These are phyloP conservation scores for Meteorus cinctellus DNA, from an alignment of 2,888 invertebrate genomes.

Conservation along the genomic window DNA sequence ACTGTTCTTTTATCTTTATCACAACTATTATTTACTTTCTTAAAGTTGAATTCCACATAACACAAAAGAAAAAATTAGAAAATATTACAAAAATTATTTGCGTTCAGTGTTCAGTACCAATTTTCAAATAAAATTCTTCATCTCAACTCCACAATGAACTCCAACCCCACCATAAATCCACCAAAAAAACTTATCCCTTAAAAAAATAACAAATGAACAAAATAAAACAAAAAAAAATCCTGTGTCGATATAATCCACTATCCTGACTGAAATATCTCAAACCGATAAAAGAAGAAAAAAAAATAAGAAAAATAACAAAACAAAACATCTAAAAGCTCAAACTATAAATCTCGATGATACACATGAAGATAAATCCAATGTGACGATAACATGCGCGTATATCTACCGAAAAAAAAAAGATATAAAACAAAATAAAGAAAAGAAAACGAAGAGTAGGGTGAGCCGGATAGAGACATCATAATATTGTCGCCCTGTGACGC, in stretches of 20 bases:
- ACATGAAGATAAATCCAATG: background rate
- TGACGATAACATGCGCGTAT: background rate
- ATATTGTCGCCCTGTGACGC: constrained; percentile 66
- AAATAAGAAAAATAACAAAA: background rate
- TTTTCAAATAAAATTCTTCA: no score
- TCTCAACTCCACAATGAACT: no score
- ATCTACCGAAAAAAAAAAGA: constrained; percentile 39
- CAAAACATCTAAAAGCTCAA: background rate
- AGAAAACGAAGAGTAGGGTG: constrained; percentile 47
- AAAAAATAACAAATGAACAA: no score
- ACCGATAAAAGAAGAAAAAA: no score
- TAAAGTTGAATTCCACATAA: background rate
- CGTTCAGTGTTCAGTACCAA: no score
- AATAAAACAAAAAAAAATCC: no score
- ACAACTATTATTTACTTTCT: background rate
- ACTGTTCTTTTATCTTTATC: background rate
- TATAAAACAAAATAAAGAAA: constrained; percentile 52
- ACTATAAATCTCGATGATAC: constrained; percentile 15
- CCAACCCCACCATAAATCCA: no score
- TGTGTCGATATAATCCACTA: no score
- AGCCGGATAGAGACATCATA: constrained; percentile 67
- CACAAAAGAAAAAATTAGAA: no score
- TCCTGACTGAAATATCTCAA: no score
- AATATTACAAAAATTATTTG: no score
- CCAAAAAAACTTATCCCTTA: no score